These are phyloP conservation scores for Cryptophagus acutangulus DNA, from an alignment of 2,888 invertebrate species.

Conservation along the genomic window DNA sequence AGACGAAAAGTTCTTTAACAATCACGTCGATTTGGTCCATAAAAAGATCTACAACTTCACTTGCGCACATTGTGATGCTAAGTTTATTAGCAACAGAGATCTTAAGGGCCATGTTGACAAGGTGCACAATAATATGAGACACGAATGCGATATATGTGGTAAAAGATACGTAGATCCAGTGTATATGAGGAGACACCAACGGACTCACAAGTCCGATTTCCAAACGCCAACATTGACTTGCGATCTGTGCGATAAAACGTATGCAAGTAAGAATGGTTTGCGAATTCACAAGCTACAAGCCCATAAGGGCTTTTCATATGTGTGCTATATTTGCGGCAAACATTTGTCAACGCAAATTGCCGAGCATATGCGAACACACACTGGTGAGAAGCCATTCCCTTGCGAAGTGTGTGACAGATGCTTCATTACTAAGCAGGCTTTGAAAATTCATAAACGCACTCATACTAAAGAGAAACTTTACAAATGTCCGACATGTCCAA, in stretches of 20 bases:
- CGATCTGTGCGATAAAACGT: slow-evolving; percentile 23
- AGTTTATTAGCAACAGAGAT: not conserved
- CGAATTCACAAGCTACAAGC: slow-evolving; percentile 17
- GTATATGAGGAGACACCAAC: not conserved
- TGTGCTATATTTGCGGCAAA: slow-evolving; percentile 42
- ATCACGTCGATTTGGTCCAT: not conserved
- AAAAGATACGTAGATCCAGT: slow-evolving; percentile 15
- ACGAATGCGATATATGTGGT: not conserved
- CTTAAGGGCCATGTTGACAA: no score
- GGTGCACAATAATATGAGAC: slow-evolving; percentile 30
- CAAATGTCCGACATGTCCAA: no score
- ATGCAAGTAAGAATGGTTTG: slow-evolving; percentile 9
- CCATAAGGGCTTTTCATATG: slow-evolving; percentile 19
- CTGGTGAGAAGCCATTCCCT: no score
- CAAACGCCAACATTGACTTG: slow-evolving; percentile 12
- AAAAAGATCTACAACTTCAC: no score
- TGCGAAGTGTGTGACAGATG: no score
- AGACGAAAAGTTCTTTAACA: no score
- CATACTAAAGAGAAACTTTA: no score
- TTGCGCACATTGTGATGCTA: no score
- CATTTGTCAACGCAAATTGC: slow-evolving; percentile 35
- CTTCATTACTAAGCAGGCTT: no score
- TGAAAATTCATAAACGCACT: no score
- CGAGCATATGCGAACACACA: slow-evolving; percentile 25
- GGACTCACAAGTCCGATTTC: slow-evolving; percentile 11